Base-by-base conservation (phyloP, 2,113 vertebrate genomes). In the Dryoscopus gambensis region DNA sequence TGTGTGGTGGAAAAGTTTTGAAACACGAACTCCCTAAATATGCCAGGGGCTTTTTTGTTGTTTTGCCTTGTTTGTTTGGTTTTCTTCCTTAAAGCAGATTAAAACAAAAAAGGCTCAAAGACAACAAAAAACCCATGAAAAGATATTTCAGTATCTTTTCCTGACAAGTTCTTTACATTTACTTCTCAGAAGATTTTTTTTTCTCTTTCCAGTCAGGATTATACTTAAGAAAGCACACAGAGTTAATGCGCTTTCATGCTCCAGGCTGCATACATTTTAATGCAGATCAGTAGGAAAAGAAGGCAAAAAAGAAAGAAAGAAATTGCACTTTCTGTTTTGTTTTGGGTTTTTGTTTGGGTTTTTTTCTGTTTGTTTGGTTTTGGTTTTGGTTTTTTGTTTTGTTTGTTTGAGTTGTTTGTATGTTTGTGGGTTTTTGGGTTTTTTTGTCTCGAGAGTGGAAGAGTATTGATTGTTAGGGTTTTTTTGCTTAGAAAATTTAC, bases 191-290 rank as follows among this genome's bases (percentile, higher is more conserved):
- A 94, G 5, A 90, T 40, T 12, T 62, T 86, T 86, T 83, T 77
- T 89, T 76, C 37, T 65, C 7, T 80, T 86, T 87, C 23, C 23
- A 75, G 59, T 44, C 46, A 88, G 53, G 24, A 55, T 56, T 91
- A 88, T 73, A 93, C 89, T 89, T 92, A 93, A 90, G 46, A 80
- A 93, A 84, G 31, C 33, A 73, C 22, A 84, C 15, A 55, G 63
- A 73, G 13, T 74, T 69, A 87, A 92, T 91, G 55, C 74, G 37
- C 22, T 84, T 93, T 91, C 52, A 68, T 91, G 57, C 53, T 80
- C 11, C 18, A 74, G 64, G 60, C 50, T 76, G 71, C 37, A 53
- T 42, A 35, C 12, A 49, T 90, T 94, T 88, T 90, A 88, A 94
- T 55, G 75, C 8, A 93, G 59, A 83, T 89, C 62, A 79, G 40